phyloP scores from a whole-genome alignment of 1,140 invertebrate species.

The Orchesella cincta region DNA sequence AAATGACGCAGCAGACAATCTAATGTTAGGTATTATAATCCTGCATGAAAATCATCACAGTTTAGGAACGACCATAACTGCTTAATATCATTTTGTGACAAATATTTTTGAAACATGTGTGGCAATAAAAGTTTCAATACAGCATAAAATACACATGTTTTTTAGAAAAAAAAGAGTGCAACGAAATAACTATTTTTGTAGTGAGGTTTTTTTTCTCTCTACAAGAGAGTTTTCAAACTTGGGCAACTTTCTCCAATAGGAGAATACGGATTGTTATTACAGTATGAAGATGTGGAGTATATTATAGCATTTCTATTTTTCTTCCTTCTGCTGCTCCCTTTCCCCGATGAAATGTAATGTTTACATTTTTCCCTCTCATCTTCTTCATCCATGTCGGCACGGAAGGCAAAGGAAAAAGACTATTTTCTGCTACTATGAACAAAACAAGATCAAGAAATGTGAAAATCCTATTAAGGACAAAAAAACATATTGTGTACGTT shows the following conservation, averaged over 20 bases:
- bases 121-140: background rate
- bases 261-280: too few relatives aligned
- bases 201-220: too few relatives aligned
- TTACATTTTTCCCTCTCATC: background rate
- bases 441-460: slow-evolving; percentile 25
- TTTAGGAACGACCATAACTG: too few relatives aligned
- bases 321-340: background rate
- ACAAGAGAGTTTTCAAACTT: background rate
- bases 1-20: too few relatives aligned
- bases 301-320: slow-evolving; percentile 8
- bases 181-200: too few relatives aligned
- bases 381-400: background rate
- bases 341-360: background rate
- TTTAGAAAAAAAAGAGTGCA: too few relatives aligned
- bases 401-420: background rate
- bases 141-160: background rate
- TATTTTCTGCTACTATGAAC: slow-evolving; percentile 8
- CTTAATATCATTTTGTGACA: too few relatives aligned
- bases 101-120: background rate
- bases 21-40: too few relatives aligned
- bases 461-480: slow-evolving; percentile 8
- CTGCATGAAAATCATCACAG: too few relatives aligned
- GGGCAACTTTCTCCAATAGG: background rate
- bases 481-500: background rate
- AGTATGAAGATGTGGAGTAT: background rate